phyloP scores from a whole-genome alignment of 2,113 vertebrate species.

The Rhinichthys klamathensis region DNA sequence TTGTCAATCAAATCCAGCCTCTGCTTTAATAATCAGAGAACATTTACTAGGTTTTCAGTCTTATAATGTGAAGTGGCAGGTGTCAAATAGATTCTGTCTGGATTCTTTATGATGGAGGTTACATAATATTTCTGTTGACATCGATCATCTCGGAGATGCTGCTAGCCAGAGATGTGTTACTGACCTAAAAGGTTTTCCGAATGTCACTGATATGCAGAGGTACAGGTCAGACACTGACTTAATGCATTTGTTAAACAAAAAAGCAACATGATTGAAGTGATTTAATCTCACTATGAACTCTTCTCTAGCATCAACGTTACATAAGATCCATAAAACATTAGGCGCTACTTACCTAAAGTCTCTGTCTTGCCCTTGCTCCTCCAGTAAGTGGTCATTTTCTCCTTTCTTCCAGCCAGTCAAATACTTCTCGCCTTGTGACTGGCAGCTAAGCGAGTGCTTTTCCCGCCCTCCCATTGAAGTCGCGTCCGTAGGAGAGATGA shows the following conservation, averaged over 20 bases:
- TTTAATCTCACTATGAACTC: neutral
- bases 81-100: constrained; percentile 60
- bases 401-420: constrained; percentile 85
- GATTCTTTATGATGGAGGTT: constrained; percentile 52
- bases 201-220: constrained; percentile 14
- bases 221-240: neutral
- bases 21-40: neutral
- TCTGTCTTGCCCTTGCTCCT: constrained; percentile 74
- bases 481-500: constrained; percentile 71
- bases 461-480: constrained; percentile 68
- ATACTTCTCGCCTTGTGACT: constrained; percentile 76
- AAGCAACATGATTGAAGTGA: neutral
- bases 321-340: neutral
- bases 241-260: neutral
- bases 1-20: constrained; percentile 24
- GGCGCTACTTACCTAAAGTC: constrained; percentile 67
- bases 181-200: neutral
- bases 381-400: constrained; percentile 78
- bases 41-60: constrained; percentile 11
- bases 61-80: constrained; percentile 49
- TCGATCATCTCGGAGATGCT: constrained; percentile 5
- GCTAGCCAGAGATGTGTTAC: constrained; percentile 1
- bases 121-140: constrained; percentile 37
- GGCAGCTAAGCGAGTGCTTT: constrained; percentile 74
- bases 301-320: neutral